Evolutionary conservation across 2,797 vertebrate species (phyloP).

Genomic region (Capromys pilorides): DNA sequence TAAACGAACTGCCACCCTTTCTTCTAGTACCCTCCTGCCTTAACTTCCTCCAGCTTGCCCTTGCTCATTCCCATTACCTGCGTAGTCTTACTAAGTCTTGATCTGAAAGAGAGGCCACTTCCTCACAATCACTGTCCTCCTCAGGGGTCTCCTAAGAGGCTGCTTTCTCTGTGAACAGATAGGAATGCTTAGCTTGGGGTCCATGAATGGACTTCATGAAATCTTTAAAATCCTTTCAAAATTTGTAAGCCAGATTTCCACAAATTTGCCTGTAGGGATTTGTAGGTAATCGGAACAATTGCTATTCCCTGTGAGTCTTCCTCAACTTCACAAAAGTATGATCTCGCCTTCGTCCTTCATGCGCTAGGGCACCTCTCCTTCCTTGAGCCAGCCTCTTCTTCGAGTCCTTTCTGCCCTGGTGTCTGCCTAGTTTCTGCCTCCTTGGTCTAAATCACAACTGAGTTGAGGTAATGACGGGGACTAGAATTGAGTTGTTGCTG

Average conservation of each 20-base stretch:
- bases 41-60: not conserved
- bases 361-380: not conserved
- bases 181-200: not conserved
- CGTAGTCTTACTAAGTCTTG: not conserved
- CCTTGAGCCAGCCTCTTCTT: not conserved
- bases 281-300: not conserved
- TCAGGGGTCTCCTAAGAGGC: not conserved
- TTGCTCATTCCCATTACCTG: not conserved
- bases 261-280: not conserved
- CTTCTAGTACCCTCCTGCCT: not conserved
- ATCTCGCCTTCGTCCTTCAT: not conserved
- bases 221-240: not conserved
- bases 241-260: not conserved
- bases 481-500: not conserved
- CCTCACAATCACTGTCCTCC: not conserved
- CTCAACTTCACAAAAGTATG: not conserved
- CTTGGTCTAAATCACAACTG: not conserved
- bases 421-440: not conserved
- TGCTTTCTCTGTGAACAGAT: not conserved
- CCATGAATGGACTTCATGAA: not conserved
- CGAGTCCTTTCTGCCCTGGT: not conserved
- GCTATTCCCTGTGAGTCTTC: not conserved
- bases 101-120: not conserved
- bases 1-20: not conserved
- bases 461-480: not conserved